Evolutionary conservation across 2,888 invertebrate genomes (phyloP).

Genomic region (Punctoribates punctum): DNA sequence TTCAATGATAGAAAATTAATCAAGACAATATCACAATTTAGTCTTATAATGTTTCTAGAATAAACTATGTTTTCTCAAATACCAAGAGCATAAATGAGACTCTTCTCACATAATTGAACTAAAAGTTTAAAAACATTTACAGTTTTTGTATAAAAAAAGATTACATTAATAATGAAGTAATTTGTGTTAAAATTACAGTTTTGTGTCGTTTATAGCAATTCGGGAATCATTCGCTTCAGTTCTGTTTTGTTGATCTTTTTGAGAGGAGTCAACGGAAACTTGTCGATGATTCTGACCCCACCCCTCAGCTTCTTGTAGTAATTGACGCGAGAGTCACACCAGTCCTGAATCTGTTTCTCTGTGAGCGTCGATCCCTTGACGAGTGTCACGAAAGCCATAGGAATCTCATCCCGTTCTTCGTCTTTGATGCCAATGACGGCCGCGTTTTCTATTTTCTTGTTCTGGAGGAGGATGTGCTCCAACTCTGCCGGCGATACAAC

Average conservation of each 20-base stretch:
- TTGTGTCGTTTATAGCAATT: background rate
- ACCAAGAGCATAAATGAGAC: too few species aligned
- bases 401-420: background rate
- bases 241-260: slow-evolving; percentile 7
- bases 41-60: too few species aligned
- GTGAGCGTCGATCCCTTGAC: background rate
- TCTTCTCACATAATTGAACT: too few species aligned
- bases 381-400: background rate
- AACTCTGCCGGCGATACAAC: background rate
- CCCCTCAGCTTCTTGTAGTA: slow-evolving; percentile 12
- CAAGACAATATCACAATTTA: too few species aligned
- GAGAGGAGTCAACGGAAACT: background rate
- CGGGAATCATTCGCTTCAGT: slow-evolving; percentile 8
- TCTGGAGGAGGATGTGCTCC: background rate
- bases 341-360: background rate
- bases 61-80: too few species aligned
- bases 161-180: too few species aligned
- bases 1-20: too few species aligned
- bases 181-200: too few species aligned
- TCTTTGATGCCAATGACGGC: slow-evolving; percentile 14
- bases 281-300: slow-evolving; percentile 2
- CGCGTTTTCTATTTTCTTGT: background rate
- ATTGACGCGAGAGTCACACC: background rate
- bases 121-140: too few species aligned
- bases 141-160: too few species aligned